Base-by-base conservation (phyloP, 2,888 invertebrate species). In the Sycophila texana region DNA sequence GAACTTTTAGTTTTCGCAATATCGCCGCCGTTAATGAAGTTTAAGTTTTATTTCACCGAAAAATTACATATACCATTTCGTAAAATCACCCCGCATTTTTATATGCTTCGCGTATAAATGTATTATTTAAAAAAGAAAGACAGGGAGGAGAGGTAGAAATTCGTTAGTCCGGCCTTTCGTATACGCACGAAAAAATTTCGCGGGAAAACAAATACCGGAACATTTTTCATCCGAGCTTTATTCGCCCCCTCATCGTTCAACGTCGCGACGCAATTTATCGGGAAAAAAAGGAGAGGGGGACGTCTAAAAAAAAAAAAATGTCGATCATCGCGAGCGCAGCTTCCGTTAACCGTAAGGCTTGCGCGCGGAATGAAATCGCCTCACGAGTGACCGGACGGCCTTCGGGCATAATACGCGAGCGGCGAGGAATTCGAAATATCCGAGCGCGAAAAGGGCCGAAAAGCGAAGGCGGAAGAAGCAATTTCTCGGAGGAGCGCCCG, bases 401-500 rank as follows among this genome's bases (percentile, higher is more conserved):
- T 39, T 39, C 39, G 65, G 16, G 22, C n/a, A 39, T 49, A 53
- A 61, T 61, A 22, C 57, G 26, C 39, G 20, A 5, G 30, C 14
- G 51, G 30, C 51, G 18, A 74, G 51, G 67, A 74, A 71, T 71
- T 70, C 47, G 70, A 53, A 60, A 39, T 47, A 57, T 49, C 78
- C 51, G 53, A 14, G 74, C 55, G 51, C 10, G 51, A 61, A 61
- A 51, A 30, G 39, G 82, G 67, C 30, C 18, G 18, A 14, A 39
- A 49, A 18, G 53, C 2, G 74, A 74, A 26, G 22, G 30, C 30
- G 61, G 18, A 70, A 63, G 58, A 70, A 79, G 78, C 83, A 84
- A 83, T 85, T 84, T 85, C 83, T 84, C 83, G 74, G 22, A 61
- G 67, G 79, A 76, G 76, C 57, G 80, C 77, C 76, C 77, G 83